These are phyloP conservation scores for Meganola albula DNA, from an alignment of 2,888 invertebrate genomes.

Conservation along the genomic window DNA sequence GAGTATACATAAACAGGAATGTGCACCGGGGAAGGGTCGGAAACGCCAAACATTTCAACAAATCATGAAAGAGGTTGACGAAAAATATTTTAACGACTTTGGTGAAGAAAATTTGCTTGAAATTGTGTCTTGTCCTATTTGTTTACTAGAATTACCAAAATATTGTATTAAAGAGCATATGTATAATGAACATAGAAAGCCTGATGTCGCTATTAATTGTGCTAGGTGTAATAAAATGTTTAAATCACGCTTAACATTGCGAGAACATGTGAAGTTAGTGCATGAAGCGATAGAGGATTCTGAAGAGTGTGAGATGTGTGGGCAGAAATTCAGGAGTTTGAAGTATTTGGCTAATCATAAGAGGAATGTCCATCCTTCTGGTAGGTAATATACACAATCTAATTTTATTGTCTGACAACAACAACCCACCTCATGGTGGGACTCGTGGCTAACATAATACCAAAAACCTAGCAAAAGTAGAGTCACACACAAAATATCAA, in stretches of 20 bases:
- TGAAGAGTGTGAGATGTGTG: constrained; percentile 36
- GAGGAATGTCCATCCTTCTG: constrained; percentile 42
- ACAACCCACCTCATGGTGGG: no score
- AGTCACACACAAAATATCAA: no score
- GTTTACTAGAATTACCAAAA: constrained; percentile 30
- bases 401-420: no score
- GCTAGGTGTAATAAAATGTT: constrained; percentile 32
- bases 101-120: constrained; percentile 20
- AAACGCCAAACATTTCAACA: constrained; percentile 33
- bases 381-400: constrained; percentile 21
- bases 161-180: constrained; percentile 34
- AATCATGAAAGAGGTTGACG: constrained; percentile 27
- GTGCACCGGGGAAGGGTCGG: constrained; percentile 26
- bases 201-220: constrained; percentile 27
- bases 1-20: constrained; percentile 24
- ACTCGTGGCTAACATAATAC: no score
- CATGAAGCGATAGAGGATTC: constrained; percentile 39
- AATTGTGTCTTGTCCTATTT: constrained; percentile 28
- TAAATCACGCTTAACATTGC: constrained; percentile 34
- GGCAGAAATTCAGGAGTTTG: constrained; percentile 36
- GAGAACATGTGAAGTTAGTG: constrained; percentile 38
- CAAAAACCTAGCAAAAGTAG: no score
- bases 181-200: constrained; percentile 28
- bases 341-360: constrained; percentile 41
- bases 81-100: constrained; percentile 18